Conservation (phyloP, 64 coral and sea anemone genomes). For the Stylophora pistillata region DNA sequence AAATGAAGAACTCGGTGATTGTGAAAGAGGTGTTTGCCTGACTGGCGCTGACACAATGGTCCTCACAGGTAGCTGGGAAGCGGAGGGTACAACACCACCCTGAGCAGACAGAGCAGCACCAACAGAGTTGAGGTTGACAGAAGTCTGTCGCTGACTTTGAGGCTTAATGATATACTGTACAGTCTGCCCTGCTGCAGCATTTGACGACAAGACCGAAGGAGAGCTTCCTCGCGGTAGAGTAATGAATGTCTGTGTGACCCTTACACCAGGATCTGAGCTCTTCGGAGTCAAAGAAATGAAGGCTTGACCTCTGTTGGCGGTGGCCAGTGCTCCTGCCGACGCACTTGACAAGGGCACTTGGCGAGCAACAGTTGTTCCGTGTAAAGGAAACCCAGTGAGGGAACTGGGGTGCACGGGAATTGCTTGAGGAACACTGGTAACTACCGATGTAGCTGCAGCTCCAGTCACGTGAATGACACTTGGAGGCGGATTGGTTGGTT, state of each 20-base stretch:
- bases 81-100: slow-evolving; percentile 19
- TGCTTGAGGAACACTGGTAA: slow-evolving; percentile 53
- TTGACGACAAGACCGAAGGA: slow-evolving; percentile 63
- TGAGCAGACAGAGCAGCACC: slow-evolving; percentile 14
- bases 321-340: slow-evolving; percentile 46
- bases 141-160: slow-evolving; percentile 76
- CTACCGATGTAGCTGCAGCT: slow-evolving; percentile 14
- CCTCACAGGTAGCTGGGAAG: neutral
- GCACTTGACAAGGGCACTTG: slow-evolving; percentile 62
- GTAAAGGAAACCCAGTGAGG: slow-evolving; percentile 55
- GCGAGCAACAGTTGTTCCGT: slow-evolving; percentile 32
- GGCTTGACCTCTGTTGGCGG: slow-evolving; percentile 49
- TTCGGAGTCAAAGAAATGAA: slow-evolving; percentile 77
- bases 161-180: slow-evolving; percentile 92
- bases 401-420: slow-evolving; percentile 34
- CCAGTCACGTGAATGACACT: slow-evolving; percentile 42
- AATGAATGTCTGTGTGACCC: slow-evolving; percentile 68
- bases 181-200: slow-evolving; percentile 24
- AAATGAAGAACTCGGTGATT: slow-evolving; percentile 55
- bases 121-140: slow-evolving; percentile 48
- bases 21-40: slow-evolving; percentile 39
- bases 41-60: slow-evolving; percentile 27
- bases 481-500: slow-evolving; percentile 49
- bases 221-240: slow-evolving; percentile 68
- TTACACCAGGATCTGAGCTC: slow-evolving; percentile 43